Base-by-base conservation (phyloP, 1,140 invertebrate genomes). In the Fragariocoptes setiger region DNA sequence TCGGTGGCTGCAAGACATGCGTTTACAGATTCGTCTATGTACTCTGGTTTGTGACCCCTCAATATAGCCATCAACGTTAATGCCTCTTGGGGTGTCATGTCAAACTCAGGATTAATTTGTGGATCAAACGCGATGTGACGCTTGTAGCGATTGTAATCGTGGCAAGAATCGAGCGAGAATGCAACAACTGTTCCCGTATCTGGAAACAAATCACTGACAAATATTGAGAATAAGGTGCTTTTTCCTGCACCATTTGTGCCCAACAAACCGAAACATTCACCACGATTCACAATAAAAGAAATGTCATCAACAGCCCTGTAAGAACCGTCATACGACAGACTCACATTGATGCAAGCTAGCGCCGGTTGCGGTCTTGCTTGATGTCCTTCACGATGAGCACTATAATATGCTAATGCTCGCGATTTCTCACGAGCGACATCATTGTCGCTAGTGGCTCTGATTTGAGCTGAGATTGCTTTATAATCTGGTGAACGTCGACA, bases 241-340 rank as follows among this genome's bases (percentile, higher is more conserved):
- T 79, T 74, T 3, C 71, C 70, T 21, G 75, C 74, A n/a, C 76
- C 76, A 56, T 83, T 83, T 2, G 76, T 65, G 8, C 83, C 83
- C 19, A 92, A 60, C 22, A 92, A 57, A 1, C 82, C 82, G 56
- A 88, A 88, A 52, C 79, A 86, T 60, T 88, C 73, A 4, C 62
- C 62, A 19, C 54, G 46, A 8, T 63, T 60, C n/a, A 67, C 62
- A 4, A 57, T 66, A 42, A 79, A 64, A 51, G 66, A 71, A 1
- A 80, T 53, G 48, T 70, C 65, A 47, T 74, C 64, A n/a, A n/a
- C n/a, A n/a, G n/a, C n/a, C n/a, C n/a, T n/a, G n/a, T n/a, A n/a
- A n/a, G n/a, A n/a, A n/a, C n/a, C n/a, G n/a, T n/a, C n/a, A n/a
- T n/a, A n/a, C n/a, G n/a, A n/a, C n/a, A n/a, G n/a, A n/a, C n/a